Evolutionary conservation across 2,113 vertebrate species (phyloP).

Genomic region (Sylvilagus bachmani): DNA sequence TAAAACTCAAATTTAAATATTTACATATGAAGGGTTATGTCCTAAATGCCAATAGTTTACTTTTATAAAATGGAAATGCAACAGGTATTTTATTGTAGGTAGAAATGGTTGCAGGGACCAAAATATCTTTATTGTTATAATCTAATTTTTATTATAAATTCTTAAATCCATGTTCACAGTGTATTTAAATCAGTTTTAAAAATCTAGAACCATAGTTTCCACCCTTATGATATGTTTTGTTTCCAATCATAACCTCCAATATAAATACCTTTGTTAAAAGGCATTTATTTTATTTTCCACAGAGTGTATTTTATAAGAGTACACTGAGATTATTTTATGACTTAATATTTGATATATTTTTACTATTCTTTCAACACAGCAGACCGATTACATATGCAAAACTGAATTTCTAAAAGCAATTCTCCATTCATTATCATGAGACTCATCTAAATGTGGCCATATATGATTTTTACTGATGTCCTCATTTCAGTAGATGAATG

Average conservation of each 20-base stretch:
- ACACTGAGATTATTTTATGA: slow-evolving; percentile 74
- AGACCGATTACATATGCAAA: slow-evolving; percentile 82
- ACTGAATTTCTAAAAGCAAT: slow-evolving; percentile 84
- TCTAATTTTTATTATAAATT: neutral
- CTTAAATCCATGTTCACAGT: neutral
- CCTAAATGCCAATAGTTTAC: slow-evolving; percentile 58
- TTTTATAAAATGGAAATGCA: slow-evolving; percentile 69
- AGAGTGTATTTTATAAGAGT: slow-evolving; percentile 63
- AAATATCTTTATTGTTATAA: neutral
- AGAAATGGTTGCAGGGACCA: neutral
- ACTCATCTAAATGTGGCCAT: slow-evolving; percentile 78
- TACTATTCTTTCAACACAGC: slow-evolving; percentile 64
- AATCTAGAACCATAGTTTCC: neutral
- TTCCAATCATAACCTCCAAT: neutral
- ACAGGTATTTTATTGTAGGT: slow-evolving; percentile 47
- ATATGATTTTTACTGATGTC: slow-evolving; percentile 75
- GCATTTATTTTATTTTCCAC: slow-evolving; percentile 64
- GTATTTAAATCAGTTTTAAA: slow-evolving; percentile 30
- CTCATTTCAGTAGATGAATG: slow-evolving; percentile 77
- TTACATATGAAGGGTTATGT: slow-evolving; percentile 38
- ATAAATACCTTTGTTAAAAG: slow-evolving; percentile 63
- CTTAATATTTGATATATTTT: slow-evolving; percentile 72
- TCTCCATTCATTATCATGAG: slow-evolving; percentile 81
- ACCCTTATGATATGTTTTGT: neutral
- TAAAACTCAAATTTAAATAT: slow-evolving; percentile 67